Evolutionary conservation across 53 echinoderm and acorn worm genomes (phyloP).

Genomic region (Actinopyga echinites): DNA sequence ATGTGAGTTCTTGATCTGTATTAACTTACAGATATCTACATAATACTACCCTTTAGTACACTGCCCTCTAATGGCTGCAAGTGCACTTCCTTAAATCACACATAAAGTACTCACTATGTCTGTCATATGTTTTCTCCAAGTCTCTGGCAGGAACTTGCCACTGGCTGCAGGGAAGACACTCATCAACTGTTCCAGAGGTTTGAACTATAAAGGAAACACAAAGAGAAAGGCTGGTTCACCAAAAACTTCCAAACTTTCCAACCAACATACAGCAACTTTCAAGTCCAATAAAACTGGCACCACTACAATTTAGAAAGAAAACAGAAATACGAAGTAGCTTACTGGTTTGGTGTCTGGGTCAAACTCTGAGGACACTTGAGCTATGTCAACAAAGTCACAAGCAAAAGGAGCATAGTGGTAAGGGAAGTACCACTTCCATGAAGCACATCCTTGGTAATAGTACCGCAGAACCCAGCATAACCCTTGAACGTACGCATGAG

Average conservation of each 20-base stretch:
- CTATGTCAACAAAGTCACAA: slow-evolving; percentile 83
- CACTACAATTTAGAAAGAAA: not conserved
- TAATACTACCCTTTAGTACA: not conserved
- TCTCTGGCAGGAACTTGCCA: slow-evolving; percentile 87
- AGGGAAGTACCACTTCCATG: slow-evolving; percentile 99
- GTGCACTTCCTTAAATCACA: not conserved
- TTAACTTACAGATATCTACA: not conserved
- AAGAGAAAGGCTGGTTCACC: not conserved
- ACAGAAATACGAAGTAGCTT: not conserved
- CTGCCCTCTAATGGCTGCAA: too few relatives aligned
- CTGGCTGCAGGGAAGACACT: slow-evolving; percentile 98
- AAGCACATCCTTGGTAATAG: slow-evolving; percentile 99
- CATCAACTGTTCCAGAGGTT: slow-evolving; percentile 98
- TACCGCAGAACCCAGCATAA: slow-evolving; percentile 97
- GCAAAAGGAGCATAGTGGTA: slow-evolving; percentile 99
- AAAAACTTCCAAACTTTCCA: not conserved
- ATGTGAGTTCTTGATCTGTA: not conserved
- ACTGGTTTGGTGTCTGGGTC: slow-evolving; percentile 85
- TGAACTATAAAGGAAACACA: slow-evolving; percentile 62
- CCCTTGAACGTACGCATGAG: slow-evolving; percentile 79
- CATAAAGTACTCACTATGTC: slow-evolving; percentile 70
- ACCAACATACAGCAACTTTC: not conserved
- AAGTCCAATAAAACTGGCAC: not conserved
- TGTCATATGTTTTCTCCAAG: slow-evolving; percentile 87
- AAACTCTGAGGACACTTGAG: slow-evolving; percentile 73